phyloP scores from a whole-genome alignment of 2,113 vertebrate species.

The Cepphus grylle region DNA sequence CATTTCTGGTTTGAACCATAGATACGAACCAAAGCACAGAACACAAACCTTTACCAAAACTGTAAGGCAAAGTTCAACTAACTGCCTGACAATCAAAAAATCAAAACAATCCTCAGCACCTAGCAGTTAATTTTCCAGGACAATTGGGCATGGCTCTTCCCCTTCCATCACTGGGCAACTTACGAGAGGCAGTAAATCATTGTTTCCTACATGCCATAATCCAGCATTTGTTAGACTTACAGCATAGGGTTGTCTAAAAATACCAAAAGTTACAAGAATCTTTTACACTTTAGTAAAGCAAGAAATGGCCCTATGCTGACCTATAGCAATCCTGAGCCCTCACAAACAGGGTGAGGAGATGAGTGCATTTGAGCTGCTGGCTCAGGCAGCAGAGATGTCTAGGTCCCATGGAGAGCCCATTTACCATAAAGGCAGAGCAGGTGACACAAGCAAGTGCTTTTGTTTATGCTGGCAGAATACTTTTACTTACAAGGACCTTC shows the following conservation, averaged over 20 bases:
- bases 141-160: not conserved
- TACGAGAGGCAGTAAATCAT: not conserved
- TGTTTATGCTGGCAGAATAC: constrained; percentile 36
- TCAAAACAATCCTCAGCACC: not conserved
- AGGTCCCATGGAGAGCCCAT: not conserved
- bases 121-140: not conserved
- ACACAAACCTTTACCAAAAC: not conserved
- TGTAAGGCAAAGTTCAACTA: not conserved
- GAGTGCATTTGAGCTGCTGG: not conserved
- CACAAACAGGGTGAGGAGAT: not conserved
- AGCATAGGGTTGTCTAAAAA: not conserved
- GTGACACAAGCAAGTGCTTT: constrained; percentile 30
- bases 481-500: constrained; percentile 31
- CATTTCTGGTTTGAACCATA: not conserved
- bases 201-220: not conserved
- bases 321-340: not conserved
- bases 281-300: not conserved
- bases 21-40: not conserved
- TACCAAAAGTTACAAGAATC: not conserved
- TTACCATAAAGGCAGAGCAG: constrained; percentile 18
- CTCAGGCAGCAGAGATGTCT: not conserved
- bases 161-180: not conserved
- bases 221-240: not conserved
- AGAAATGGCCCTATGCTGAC: not conserved
- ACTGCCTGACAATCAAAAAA: not conserved